These are phyloP conservation scores for Rhogogaster chlorosoma DNA, from an alignment of 2,888 invertebrate genomes.

Conservation along the genomic window DNA sequence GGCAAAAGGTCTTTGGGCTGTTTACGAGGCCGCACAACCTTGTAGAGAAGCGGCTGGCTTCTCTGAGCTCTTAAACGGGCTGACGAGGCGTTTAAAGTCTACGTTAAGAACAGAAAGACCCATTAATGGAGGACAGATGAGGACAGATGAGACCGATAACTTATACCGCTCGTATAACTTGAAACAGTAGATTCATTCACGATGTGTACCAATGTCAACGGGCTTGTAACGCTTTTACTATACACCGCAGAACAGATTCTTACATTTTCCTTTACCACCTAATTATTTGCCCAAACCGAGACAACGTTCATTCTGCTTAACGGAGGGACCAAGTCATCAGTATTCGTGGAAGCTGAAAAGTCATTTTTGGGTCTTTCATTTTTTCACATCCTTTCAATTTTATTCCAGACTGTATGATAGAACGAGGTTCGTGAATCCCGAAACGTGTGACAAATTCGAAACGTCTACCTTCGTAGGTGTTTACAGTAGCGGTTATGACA, in stretches of 20 bases:
- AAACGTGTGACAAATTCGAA: neutral
- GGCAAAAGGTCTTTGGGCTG: conserved; percentile 31
- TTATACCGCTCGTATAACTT: conserved; percentile 50
- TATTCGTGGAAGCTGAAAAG: neutral
- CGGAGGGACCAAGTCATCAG: neutral
- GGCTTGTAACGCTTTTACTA: conserved; percentile 32
- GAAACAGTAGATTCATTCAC: conserved; percentile 51
- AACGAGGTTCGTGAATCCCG: neutral
- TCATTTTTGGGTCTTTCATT: neutral
- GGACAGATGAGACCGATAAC: conserved; percentile 53
- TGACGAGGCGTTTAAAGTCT: conserved; percentile 51
- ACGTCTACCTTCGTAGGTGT: conserved; percentile 4
- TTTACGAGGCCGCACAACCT: conserved; percentile 50
- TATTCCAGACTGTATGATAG: neutral
- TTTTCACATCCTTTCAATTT: neutral
- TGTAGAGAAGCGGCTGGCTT: conserved; percentile 23
- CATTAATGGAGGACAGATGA: conserved; percentile 54
- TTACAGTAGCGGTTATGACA: conserved; percentile 28
- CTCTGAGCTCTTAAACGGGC: conserved; percentile 44
- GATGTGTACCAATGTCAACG: conserved; percentile 44
- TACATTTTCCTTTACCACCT: neutral
- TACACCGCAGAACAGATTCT: conserved; percentile 23
- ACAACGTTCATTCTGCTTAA: neutral
- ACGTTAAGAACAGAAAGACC: conserved; percentile 50
- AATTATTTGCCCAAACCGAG: neutral